Evolutionary conservation across 2,888 invertebrate species (phyloP).

Genomic region (Brachyptera risi): DNA sequence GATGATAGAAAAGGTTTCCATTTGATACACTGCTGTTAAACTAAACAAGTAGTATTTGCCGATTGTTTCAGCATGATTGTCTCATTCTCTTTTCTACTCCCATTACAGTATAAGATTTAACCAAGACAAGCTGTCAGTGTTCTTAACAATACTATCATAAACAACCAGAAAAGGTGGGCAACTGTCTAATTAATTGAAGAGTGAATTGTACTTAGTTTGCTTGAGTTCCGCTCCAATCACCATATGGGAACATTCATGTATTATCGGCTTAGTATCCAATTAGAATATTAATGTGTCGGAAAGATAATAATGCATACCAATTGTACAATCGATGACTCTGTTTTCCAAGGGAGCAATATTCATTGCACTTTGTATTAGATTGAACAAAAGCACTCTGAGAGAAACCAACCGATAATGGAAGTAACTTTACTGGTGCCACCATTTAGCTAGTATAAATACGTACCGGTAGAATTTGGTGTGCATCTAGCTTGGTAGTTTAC

Average conservation of each 20-base stretch:
- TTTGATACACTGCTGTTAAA: too few species aligned
- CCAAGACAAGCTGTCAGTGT: too few species aligned
- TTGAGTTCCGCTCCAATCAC: slow-evolving; percentile 15
- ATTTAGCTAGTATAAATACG: too few species aligned
- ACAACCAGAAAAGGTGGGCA: too few species aligned
- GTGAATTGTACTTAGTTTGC: neutral
- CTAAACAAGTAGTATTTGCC: too few species aligned
- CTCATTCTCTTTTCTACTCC: too few species aligned
- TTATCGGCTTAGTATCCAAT: slow-evolving; percentile 21
- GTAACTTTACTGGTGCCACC: slow-evolving; percentile 11
- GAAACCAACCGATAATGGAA: neutral
- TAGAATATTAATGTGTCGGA: slow-evolving; percentile 15
- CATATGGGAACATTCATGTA: slow-evolving; percentile 18
- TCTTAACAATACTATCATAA: too few species aligned
- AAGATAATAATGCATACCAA: neutral
- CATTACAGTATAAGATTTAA: too few species aligned
- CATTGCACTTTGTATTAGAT: slow-evolving; percentile 5
- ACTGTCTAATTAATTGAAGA: neutral
- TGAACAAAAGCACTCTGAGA: neutral
- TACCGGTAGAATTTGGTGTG: slow-evolving; percentile 9
- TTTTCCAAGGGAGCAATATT: neutral
- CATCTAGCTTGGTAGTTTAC: neutral
- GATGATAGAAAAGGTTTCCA: too few species aligned
- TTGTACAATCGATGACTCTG: neutral
- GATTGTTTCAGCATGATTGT: too few species aligned